Evolutionary conservation across 2,888 invertebrate species (phyloP).

Genomic region (Diarsia mendica): DNA sequence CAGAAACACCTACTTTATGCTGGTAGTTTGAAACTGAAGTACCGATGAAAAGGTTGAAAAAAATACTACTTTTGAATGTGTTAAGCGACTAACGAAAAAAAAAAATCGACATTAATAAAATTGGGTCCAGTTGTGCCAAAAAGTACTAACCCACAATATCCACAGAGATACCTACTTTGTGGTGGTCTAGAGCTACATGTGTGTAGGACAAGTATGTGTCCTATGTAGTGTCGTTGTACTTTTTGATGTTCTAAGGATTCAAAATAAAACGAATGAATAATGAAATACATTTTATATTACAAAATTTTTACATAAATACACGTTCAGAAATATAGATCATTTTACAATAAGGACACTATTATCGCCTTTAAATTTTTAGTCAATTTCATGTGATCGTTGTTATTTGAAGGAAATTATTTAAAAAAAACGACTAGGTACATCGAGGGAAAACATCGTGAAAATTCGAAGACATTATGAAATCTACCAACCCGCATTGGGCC

Average conservation of each 20-base stretch:
- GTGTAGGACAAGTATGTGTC: not conserved
- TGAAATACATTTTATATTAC: conserved; percentile 64
- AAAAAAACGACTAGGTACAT: no score
- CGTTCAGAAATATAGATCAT: conserved; percentile 68
- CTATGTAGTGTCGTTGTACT: not conserved
- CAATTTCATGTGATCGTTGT: conserved; percentile 9
- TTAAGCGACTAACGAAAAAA: not conserved
- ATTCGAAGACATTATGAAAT: not conserved
- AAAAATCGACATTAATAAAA: not conserved
- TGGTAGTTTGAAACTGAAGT: not conserved
- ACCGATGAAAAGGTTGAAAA: not conserved
- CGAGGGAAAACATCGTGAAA: not conserved
- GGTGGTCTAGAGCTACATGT: not conserved
- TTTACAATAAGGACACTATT: conserved; percentile 60
- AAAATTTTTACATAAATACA: conserved; percentile 67
- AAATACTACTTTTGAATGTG: not conserved
- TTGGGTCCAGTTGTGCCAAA: not conserved
- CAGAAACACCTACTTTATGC: no score
- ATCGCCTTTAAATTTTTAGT: conserved; percentile 4
- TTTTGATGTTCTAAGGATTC: not conserved
- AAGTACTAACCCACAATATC: not conserved
- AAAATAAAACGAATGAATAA: conserved; percentile 25
- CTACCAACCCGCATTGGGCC: not conserved
- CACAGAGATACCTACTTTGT: not conserved
- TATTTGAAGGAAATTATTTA: not conserved